Conservation (phyloP, 2,888 invertebrate genomes). For the Philopedon plagiatum region DNA sequence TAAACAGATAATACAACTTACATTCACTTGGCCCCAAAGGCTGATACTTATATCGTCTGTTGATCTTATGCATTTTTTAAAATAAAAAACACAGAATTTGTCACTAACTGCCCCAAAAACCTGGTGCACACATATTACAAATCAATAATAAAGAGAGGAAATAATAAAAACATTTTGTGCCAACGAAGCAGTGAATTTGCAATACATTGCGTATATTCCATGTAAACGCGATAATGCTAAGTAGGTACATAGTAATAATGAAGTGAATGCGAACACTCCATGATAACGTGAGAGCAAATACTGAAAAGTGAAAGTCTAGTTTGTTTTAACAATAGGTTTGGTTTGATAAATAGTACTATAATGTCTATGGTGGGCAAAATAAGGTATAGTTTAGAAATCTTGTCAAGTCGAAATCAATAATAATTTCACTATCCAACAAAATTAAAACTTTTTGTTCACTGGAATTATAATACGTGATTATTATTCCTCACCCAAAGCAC, state of each 20-base stretch:
- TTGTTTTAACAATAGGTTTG: neutral
- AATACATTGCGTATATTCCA: constrained; percentile 11
- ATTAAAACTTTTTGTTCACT: too few relatives aligned
- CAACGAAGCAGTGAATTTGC: constrained; percentile 12
- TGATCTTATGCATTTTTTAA: neutral
- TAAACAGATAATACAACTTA: constrained; percentile 29
- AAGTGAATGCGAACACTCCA: constrained; percentile 1
- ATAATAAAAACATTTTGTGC: constrained; percentile 12
- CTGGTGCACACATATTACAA: neutral
- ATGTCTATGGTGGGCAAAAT: too few relatives aligned
- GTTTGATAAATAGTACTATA: too few relatives aligned
- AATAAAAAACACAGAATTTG: neutral
- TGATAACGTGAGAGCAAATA: neutral
- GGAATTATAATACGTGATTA: too few relatives aligned
- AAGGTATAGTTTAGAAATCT: too few relatives aligned
- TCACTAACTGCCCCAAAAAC: neutral
- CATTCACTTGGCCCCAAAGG: constrained; percentile 25
- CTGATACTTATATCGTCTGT: constrained; percentile 28
- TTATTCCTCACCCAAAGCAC: too few relatives aligned
- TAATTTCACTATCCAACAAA: too few relatives aligned
- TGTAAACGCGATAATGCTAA: constrained; percentile 20
- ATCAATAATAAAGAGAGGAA: neutral
- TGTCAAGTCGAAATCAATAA: too few relatives aligned
- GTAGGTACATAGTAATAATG: constrained; percentile 18
- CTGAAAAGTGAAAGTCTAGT: constrained; percentile 17